Evolutionary conservation across 2,797 vertebrate species (phyloP), one percentile per base, ranked within the genome.

Genomic region (Poeciliopsis gracilis): DNA sequence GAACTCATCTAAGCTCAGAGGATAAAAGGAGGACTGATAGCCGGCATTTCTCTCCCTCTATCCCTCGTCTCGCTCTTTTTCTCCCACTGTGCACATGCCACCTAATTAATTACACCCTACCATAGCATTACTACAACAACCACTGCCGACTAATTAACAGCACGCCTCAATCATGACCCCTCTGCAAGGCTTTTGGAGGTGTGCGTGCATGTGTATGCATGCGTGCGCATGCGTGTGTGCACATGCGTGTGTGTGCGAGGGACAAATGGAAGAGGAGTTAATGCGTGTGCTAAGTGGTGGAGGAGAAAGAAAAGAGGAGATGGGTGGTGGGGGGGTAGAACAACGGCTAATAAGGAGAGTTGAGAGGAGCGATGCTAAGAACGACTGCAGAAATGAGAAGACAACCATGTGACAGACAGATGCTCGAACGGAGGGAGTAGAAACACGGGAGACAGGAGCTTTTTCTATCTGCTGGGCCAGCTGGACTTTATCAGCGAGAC

Each of bases 71-170:
- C 80, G 74, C 86, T 83, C 81, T 90, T 91, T 91, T 90, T 86
- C 92, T 87, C 89, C 90, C 82, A 91, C 90, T 93, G 92, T 88
- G 91, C 87, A 82, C 89, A 92, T 83, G 90, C 92, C 91, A 91
- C 89, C 90, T 93, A 95, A 95, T 94, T 94, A 95, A 94, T 94
- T 94, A 95, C 91, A 91, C 89, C 92, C 92, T 80, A 91, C 91
- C 91, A 93, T 89, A 77, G 82, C 92, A 92, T 90, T 83, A 88
- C 91, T 90, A 87, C 92, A 92, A 93, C 92, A 94, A 90, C 92
- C 88, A 89, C 91, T 94, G 91, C 84, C 18, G 86, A 90, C 91
- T 94, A 95, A 94, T 95, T 94, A 95, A 88, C 92, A 85, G 92
- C 90, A 93, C 82, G 87, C 87, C 92, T 93, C 92, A 89, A 88